Evolutionary conservation across 92 coral and sea anemone species (phyloP), one percentile per base, ranked within the genome.

Genomic region (Phenganax subtilis): DNA sequence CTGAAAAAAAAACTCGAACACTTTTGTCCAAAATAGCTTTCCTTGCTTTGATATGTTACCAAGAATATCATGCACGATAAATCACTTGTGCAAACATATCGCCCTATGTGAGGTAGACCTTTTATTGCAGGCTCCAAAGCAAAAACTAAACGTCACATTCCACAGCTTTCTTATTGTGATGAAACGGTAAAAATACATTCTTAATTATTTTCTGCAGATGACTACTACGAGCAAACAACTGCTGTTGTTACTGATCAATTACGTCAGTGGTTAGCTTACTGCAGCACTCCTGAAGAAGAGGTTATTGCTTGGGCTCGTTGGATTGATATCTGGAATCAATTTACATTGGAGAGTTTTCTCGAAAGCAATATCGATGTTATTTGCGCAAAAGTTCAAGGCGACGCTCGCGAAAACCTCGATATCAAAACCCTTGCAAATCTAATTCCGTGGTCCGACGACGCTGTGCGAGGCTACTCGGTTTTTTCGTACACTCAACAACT

Each of bases 401-500:
- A 7, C 27, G 20, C 27, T 9, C 60, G 25, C 29, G 51, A 14
- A 31, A 52, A 51, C 37, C 15, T 11, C 8, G 70, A 56, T 8
- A 54, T 73, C 31, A 17, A 71, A 71, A 66, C 60, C 20, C 84
- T 80, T 6, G 55, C 60, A 28, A 65, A 80, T 31, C 54, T 20
- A 54, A 58, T 80, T 47, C 84, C 84, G 6, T 80, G 84, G 84
- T 57, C 84, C 52, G 11, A 72, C 29, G 82, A 72, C 10, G 85
- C 85, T 58, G 17, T 82, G 25, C 65, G 79, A 10, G 79, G 79
- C 51, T 82, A 82, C 70, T 68, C 54, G 47, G 85, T 82, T 27
- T 82, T 72, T 57, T 15, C 82, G 63, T 82, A 82, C 83, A 72
- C 85, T 9, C 65, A 82, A 74, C 82, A 82, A 60, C 85, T 81